These are phyloP conservation scores for Cryptoprocta ferox DNA, from an alignment of 2,797 vertebrate species.

Conservation along the genomic window DNA sequence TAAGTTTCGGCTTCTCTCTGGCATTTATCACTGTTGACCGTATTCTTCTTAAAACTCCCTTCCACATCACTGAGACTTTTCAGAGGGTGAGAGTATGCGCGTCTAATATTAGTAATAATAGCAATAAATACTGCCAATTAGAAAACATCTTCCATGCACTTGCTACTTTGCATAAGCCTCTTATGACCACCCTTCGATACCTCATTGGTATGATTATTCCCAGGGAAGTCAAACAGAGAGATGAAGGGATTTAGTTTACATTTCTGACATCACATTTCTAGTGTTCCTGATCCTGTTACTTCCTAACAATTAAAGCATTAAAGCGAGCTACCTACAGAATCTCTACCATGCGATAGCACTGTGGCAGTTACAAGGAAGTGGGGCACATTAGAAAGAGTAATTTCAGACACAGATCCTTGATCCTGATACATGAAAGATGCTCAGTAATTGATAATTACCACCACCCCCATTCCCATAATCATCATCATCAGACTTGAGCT, in stretches of 20 bases:
- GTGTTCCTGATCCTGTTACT: not conserved
- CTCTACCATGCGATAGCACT: not conserved
- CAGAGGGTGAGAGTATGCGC: not conserved
- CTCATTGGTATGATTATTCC: not conserved
- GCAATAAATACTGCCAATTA: not conserved
- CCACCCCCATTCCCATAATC: too few species aligned
- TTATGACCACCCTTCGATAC: not conserved
- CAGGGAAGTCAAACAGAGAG: not conserved
- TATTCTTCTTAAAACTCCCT: slow-evolving; percentile 2
- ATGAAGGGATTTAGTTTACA: not conserved
- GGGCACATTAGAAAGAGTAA: not conserved
- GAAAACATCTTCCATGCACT: not conserved
- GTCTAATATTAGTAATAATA: not conserved
- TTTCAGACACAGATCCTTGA: not conserved
- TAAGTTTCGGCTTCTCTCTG: not conserved
- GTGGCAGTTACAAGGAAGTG: not conserved
- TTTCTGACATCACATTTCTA: not conserved
- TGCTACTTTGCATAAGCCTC: not conserved
- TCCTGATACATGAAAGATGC: not conserved
- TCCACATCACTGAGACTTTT: not conserved
- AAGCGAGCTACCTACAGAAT: not conserved
- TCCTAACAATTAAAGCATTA: not conserved
- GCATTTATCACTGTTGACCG: not conserved
- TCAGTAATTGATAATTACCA: not conserved
- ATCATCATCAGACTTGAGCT: not conserved